Evolutionary conservation across 2,797 vertebrate species (phyloP).

Genomic region (Buceros bicornis): DNA sequence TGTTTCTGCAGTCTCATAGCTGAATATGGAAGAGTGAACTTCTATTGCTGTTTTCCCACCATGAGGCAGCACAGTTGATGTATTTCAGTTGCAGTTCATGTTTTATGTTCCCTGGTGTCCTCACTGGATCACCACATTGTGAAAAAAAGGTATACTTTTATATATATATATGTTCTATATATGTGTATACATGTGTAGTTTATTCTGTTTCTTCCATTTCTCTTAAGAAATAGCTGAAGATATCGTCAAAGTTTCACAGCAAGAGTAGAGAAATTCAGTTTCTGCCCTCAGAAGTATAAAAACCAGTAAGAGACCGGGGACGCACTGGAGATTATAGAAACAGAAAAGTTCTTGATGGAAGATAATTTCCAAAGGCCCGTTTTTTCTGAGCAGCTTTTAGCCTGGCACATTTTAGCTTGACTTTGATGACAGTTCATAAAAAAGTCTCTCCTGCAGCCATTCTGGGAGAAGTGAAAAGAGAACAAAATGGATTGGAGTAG

Average conservation of each 20-base stretch:
- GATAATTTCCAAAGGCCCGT: not conserved
- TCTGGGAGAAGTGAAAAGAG: not conserved
- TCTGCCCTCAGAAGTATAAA: not conserved
- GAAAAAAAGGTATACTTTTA: too few relatives aligned
- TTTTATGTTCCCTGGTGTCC: not conserved
- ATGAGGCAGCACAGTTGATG: not conserved
- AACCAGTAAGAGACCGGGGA: not conserved
- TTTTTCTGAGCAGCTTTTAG: not conserved
- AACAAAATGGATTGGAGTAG: too few relatives aligned
- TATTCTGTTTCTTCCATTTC: not conserved
- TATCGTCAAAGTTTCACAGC: not conserved
- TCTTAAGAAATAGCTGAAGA: not conserved
- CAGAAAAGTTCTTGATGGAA: not conserved
- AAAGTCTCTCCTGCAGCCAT: not conserved
- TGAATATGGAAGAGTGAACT: not conserved
- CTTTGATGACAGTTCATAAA: not conserved
- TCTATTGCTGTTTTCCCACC: not conserved
- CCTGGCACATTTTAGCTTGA: not conserved
- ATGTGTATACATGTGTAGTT: accelerated
- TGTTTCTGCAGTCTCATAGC: not conserved
- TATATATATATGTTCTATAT: not conserved
- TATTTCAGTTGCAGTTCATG: not conserved
- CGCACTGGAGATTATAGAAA: too few relatives aligned
- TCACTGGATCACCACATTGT: not conserved
- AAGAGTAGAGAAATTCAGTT: not conserved